Conservation (phyloP, 2,888 invertebrate species). For the Proisotoma minuta region DNA sequence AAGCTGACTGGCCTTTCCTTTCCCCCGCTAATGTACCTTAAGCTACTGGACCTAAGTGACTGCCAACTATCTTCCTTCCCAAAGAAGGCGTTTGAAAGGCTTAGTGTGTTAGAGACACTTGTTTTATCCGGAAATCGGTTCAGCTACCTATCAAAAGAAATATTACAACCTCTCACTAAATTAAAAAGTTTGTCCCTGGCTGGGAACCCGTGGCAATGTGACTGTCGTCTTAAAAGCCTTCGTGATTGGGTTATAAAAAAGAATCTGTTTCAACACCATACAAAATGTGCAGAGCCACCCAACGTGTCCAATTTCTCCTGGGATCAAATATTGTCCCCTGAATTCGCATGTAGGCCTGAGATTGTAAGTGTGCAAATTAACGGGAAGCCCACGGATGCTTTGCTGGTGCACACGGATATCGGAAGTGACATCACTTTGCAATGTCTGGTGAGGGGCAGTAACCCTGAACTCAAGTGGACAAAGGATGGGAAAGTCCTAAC, state of each 20-base stretch:
- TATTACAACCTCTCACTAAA: constrained; percentile 62
- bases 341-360: constrained; percentile 77
- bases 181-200: constrained; percentile 75
- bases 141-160: constrained; percentile 62
- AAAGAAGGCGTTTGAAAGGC: constrained; percentile 69
- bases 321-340: constrained; percentile 68
- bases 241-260: constrained; percentile 76
- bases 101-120: constrained; percentile 67
- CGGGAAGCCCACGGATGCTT: constrained; percentile 40
- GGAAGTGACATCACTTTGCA: constrained; percentile 76
- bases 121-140: constrained; percentile 77
- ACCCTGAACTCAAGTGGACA: not conserved
- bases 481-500: constrained; percentile 57
- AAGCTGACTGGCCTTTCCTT: constrained; percentile 23
- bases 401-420: constrained; percentile 67
- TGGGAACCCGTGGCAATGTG: constrained; percentile 85
- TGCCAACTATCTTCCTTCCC: constrained; percentile 73
- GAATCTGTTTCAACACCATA: constrained; percentile 69
- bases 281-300: constrained; percentile 68
- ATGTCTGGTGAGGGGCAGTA: constrained; percentile 72
- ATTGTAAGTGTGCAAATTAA: constrained; percentile 52
- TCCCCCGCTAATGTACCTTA: constrained; percentile 65
- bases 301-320: constrained; percentile 66
- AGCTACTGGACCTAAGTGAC: constrained; percentile 72
- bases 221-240: constrained; percentile 77